A percentile compares a stretch with the other conserved stretches of the same genome.
Evolutionary conservation across 2,888 invertebrate species (phyloP).

Genomic region (Resseliella maxima): DNA sequence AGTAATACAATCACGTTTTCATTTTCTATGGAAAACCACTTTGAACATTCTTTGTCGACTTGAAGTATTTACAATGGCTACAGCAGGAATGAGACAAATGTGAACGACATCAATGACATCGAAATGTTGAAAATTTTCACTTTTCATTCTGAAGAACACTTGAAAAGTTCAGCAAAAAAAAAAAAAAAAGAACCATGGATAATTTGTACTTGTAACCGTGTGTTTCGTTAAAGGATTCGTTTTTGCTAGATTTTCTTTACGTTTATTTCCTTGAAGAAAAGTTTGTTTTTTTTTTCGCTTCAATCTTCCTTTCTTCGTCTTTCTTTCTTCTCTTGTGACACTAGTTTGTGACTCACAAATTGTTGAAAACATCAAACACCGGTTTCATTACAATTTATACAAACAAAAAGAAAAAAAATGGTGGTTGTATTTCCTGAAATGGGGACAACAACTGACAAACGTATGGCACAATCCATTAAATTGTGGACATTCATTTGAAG

Average conservation of each 20-base stretch:
- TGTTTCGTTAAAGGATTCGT: not conserved
- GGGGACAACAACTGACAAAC: not conserved
- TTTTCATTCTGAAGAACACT: slow-evolving; percentile 17
- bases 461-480: not conserved
- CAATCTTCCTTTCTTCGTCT: too few relatives aligned
- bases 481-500: not conserved
- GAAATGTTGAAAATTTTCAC: not conserved
- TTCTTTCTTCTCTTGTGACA: not conserved
- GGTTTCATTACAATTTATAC: not conserved
- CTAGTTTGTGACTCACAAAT: too few relatives aligned
- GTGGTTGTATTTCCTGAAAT: not conserved
- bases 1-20: not conserved
- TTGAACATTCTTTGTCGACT: not conserved
- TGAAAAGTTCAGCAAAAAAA: not conserved
- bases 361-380: not conserved
- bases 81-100: not conserved
- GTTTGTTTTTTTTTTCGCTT: not conserved
- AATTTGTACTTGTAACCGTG: not conserved
- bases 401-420: not conserved
- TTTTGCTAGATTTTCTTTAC: not conserved
- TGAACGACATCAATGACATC: not conserved
- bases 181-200: not conserved
- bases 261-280: not conserved
- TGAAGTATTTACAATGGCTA: not conserved
- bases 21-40: not conserved